Percentiles rank a stretch among this genome's conserved stretches.
Conservation (phyloP, 2,888 invertebrate genomes). For the Caenorhabditis wallacei region DNA sequence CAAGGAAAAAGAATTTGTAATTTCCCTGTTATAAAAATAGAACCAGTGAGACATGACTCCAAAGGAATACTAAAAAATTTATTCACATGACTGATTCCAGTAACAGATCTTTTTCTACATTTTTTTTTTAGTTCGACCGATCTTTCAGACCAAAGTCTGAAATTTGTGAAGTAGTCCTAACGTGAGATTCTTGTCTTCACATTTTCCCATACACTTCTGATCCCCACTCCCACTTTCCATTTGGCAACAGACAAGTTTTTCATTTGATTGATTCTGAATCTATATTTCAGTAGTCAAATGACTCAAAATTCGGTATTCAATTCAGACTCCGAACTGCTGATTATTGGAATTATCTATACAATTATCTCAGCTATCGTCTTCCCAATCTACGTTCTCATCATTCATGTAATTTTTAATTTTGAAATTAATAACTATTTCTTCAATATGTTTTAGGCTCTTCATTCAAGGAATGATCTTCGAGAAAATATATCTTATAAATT, state of each 20-base stretch:
- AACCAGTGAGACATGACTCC: neutral
- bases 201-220: slow-evolving; percentile 3
- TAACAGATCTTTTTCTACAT: neutral
- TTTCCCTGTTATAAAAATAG: neutral
- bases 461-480: slow-evolving; percentile 42
- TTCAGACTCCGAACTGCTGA: slow-evolving; percentile 31
- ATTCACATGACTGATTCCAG: neutral
- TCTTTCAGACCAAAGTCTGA: slow-evolving; percentile 24
- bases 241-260: neutral
- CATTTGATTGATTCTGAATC: neutral
- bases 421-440: neutral
- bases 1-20: neutral
- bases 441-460: slow-evolving; percentile 38
- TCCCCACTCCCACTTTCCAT: neutral
- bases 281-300: neutral
- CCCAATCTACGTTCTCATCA: slow-evolving; percentile 50
- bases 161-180: neutral
- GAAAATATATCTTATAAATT: slow-evolving; percentile 56
- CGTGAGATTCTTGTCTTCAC: neutral
- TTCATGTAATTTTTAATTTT: slow-evolving; percentile 29
- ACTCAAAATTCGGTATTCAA: slow-evolving; percentile 5
- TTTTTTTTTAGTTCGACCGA: neutral
- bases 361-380: slow-evolving; percentile 21
- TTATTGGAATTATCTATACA: slow-evolving; percentile 51
- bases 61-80: neutral